Conservation (phyloP, 2,888 invertebrate species). For the Melipona beecheii region DNA sequence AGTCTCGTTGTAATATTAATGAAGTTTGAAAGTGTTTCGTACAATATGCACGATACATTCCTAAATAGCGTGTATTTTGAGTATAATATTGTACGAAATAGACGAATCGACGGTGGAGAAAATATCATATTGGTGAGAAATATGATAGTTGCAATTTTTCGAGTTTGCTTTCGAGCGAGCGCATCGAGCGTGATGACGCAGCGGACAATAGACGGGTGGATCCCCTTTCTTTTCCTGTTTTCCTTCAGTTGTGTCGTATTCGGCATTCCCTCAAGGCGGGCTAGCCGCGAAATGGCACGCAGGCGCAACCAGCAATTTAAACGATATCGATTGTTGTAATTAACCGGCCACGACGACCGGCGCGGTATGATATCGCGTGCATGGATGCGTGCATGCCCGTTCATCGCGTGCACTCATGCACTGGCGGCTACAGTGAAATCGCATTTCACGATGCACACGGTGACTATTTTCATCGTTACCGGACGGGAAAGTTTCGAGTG, state of each 20-base stretch:
- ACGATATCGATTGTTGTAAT: conserved; percentile 74
- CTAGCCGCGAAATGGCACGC: conserved; percentile 44
- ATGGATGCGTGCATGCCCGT: conserved; percentile 49
- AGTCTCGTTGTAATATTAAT: too few species aligned
- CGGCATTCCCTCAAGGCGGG: conserved; percentile 39
- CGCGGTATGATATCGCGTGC: conserved; percentile 55
- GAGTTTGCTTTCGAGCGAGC: too few species aligned
- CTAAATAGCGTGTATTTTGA: too few species aligned
- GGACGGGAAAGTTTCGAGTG: conserved; percentile 22
- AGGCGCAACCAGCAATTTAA: conserved; percentile 56
- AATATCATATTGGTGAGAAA: too few species aligned
- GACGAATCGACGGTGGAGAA: too few species aligned
- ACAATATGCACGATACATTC: too few species aligned
- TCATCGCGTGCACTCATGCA: conserved; percentile 45
- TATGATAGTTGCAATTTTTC: too few species aligned
- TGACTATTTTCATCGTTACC: conserved; percentile 28
- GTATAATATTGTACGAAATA: too few species aligned
- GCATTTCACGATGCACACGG: conserved; percentile 18
- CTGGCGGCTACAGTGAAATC: conserved; percentile 39
- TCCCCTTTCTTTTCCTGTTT: conserved; percentile 4
- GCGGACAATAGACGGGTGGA: conserved; percentile 13
- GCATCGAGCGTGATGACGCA: conserved; percentile 24
- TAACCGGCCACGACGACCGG: conserved; percentile 60
- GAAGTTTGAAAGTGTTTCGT: too few species aligned
- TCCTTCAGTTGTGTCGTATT: conserved; percentile 31